phyloP scores from a whole-genome alignment of 2,113 vertebrate species.

The Micromys minutus region DNA sequence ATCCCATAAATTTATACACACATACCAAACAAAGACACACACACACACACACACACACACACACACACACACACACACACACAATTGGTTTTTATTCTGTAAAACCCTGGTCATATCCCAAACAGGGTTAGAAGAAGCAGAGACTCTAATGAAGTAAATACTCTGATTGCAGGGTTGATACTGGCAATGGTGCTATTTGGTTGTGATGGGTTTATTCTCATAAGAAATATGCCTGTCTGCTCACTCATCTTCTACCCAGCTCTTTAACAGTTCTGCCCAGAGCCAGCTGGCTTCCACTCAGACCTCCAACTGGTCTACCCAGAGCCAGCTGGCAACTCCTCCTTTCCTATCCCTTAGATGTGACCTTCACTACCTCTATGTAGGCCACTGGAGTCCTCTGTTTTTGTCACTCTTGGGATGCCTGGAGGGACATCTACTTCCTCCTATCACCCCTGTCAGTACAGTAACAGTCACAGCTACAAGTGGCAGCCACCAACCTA shows the following conservation, averaged over 20 bases:
- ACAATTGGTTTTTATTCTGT: not conserved
- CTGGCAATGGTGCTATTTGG: not conserved
- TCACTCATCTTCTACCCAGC: not conserved
- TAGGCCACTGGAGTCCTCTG: not conserved
- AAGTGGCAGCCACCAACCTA: not conserved
- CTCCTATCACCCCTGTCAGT: no score
- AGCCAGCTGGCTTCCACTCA: not conserved
- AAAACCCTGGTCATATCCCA: not conserved
- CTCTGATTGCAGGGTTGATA: not conserved
- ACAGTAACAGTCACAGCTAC: accelerated
- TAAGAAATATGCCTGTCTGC: not conserved
- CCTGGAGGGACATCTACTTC: accelerated
- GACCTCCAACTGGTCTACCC: not conserved
- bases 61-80: not conserved
- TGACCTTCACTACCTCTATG: not conserved
- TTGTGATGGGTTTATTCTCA: not conserved
- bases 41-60: not conserved
- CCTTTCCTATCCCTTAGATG: not conserved
- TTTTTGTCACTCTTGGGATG: not conserved
- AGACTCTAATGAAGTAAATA: not conserved
- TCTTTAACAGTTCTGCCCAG: not conserved
- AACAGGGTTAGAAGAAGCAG: not conserved
- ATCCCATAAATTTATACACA: not conserved
- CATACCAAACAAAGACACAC: not conserved
- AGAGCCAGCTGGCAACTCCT: not conserved